Conservation (phyloP, 2,888 invertebrate genomes). For the Monochamus alternatus region DNA sequence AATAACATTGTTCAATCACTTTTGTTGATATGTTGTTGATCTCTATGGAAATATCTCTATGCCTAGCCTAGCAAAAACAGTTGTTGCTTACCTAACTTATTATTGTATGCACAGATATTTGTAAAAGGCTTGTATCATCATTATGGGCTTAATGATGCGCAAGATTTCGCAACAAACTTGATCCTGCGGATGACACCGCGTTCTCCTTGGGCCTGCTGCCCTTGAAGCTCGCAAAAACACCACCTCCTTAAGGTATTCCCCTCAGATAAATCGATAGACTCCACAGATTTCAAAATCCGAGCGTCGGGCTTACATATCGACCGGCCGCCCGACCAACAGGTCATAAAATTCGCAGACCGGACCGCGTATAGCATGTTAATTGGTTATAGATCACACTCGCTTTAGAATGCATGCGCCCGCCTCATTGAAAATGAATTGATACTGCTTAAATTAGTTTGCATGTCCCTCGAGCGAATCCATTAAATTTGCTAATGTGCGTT, state of each 20-base stretch:
- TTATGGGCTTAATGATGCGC: too few species aligned
- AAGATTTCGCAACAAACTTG: too few species aligned
- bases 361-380: slow-evolving; percentile 41
- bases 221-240: not conserved
- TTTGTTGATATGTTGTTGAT: too few species aligned
- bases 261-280: slow-evolving; percentile 8
- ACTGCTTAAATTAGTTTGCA: slow-evolving; percentile 21
- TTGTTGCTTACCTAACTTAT: too few species aligned
- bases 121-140: too few species aligned
- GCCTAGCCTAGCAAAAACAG: too few species aligned
- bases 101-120: too few species aligned
- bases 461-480: not conserved
- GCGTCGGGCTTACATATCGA: slow-evolving; percentile 19
- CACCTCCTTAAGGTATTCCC: not conserved
- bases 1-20: too few species aligned
- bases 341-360: slow-evolving; percentile 34
- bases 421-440: slow-evolving; percentile 38
- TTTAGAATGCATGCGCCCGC: slow-evolving; percentile 37
- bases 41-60: too few species aligned
- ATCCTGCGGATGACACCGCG: not conserved
- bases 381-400: slow-evolving; percentile 42
- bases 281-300: slow-evolving; percentile 8
- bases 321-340: slow-evolving; percentile 30
- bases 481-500: slow-evolving; percentile 1
- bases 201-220: not conserved